phyloP scores from a whole-genome alignment of 2,113 vertebrate genomes.

The Proteles cristata region DNA sequence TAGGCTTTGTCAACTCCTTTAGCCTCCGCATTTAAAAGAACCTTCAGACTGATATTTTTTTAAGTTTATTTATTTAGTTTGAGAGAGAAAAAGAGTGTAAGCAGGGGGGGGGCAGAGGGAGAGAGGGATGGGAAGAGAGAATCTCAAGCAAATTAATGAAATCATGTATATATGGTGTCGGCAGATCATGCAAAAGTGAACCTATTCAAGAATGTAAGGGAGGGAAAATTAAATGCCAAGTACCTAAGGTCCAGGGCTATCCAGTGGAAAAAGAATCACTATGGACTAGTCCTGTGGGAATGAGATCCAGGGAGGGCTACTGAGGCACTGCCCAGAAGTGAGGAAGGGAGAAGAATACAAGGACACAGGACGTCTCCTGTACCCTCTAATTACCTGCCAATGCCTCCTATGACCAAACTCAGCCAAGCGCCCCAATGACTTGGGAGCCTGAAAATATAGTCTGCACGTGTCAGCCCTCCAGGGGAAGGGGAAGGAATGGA shows the following conservation, averaged over 20 bases:
- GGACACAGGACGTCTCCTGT: background rate
- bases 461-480: background rate
- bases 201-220: background rate
- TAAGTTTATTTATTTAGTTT: too few species aligned
- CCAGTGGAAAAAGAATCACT: background rate
- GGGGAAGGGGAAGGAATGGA: background rate
- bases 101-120: too few species aligned
- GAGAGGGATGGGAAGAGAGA: too few species aligned
- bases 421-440: background rate
- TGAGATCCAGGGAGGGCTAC: background rate
- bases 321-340: background rate
- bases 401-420: background rate
- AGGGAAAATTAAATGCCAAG: background rate
- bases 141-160: background rate
- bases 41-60: background rate
- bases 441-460: background rate
- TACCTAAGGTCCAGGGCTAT: background rate
- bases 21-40: background rate
- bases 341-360: background rate
- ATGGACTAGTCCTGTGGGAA: background rate
- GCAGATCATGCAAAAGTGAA: background rate
- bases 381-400: background rate
- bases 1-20: background rate
- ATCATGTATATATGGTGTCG: background rate
- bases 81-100: too few species aligned